Base-by-base conservation (phyloP, 2,797 vertebrate genomes). In the Tamandua tetradactyla region DNA sequence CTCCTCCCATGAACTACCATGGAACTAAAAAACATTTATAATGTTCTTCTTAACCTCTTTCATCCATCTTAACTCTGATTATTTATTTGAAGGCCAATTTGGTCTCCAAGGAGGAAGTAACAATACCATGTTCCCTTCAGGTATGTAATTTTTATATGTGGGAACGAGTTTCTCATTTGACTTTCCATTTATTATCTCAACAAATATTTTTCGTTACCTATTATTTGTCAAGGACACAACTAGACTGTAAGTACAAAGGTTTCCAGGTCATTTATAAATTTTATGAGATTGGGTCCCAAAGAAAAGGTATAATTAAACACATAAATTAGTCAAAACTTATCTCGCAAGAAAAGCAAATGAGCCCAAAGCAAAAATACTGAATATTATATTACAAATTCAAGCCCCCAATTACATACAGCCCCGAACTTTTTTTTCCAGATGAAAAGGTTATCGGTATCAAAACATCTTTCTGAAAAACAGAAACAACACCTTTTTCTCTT, bases 1-100 rank as follows among this genome's bases (percentile, higher is more conserved):
- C 96, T 96, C 94, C 80, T 92, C 79, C 68, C 66, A n/a, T 72
- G 69, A 96, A 81, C 92, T 92, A 94, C 93, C 96, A 95, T 82
- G 86, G 84, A 91, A 76, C 47, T 96, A 94, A 91, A 95, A 91
- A 96, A 91, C 83, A 91, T 82, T 37, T 66, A 79, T 78, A 95
- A 89, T 18, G 89, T 75, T 80, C 82, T 95, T 86, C 78, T 57
- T 68, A 75, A 92, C 42, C 90, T 96, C 95, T 95, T 96, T 96
- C 69, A 95, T 91, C 64, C 90, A 93, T 93, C 57, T 93, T 95
- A 87, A 96, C 44, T 87, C 69, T 66, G 49, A 18, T 81, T 69
- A 71, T 88, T 93, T 95, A 89, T 94, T 96, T 95, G 83, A 84
- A 96, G 74, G 64, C 64, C 92, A 37, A 95, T 84, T 75, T 92